Conservation (phyloP, 2,113 vertebrate species). For the Noctilio leporinus region DNA sequence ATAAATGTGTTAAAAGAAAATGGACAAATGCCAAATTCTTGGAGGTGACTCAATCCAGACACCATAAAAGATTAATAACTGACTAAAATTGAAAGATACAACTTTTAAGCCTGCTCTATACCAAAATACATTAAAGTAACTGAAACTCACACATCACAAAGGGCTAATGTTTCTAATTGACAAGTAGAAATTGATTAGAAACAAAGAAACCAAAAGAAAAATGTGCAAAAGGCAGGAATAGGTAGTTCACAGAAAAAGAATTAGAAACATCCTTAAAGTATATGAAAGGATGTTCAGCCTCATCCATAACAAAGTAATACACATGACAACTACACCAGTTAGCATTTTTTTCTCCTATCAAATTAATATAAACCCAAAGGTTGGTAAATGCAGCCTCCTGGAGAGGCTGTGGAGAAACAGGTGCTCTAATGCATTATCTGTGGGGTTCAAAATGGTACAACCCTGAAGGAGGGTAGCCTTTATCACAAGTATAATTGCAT, state of each 20-base stretch:
- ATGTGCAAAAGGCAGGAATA: neutral
- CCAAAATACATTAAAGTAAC: neutral
- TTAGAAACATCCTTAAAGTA: neutral
- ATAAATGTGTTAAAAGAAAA: neutral
- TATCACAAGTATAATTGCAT: neutral
- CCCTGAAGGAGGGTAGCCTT: neutral
- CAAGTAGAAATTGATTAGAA: neutral
- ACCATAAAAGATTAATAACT: neutral
- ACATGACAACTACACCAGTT: neutral
- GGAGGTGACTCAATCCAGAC: neutral
- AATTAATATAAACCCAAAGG: neutral
- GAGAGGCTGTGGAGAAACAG: neutral
- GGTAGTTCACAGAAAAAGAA: neutral
- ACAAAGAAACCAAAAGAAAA: constrained; percentile 24
- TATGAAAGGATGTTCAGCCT: neutral
- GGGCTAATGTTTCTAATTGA: neutral
- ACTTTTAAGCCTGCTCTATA: neutral
- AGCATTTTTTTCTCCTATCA: neutral
- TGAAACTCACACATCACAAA: neutral
- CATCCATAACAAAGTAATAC: neutral
- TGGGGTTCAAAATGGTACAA: neutral
- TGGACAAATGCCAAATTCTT: neutral
- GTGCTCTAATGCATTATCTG: neutral
- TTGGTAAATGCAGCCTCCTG: neutral
- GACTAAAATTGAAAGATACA: constrained; percentile 33